A percentile compares a stretch with the other conserved stretches of the same genome.
These are phyloP conservation scores for Gymnosoma rotundatum DNA, from an alignment of 2,888 invertebrate species.

Conservation along the genomic window DNA sequence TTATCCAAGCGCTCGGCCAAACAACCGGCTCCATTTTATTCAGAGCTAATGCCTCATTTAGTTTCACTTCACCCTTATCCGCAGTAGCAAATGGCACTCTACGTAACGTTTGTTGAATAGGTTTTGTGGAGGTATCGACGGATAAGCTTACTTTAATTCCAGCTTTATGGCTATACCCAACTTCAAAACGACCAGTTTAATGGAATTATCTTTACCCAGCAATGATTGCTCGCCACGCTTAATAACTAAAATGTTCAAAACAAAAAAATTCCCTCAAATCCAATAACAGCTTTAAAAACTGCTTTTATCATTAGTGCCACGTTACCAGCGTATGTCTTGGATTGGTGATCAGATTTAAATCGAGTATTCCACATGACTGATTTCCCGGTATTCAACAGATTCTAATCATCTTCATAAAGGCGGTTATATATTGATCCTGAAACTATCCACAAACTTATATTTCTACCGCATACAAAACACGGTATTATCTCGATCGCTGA, in stretches of 20 bases:
- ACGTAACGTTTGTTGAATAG: too few species aligned
- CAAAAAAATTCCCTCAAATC: slow-evolving; percentile 8
- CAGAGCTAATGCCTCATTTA: slow-evolving; percentile 69
- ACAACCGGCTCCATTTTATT: slow-evolving; percentile 76
- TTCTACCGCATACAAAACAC: neutral
- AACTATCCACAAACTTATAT: neutral
- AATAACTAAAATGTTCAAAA: slow-evolving; percentile 37
- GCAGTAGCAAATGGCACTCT: slow-evolving; percentile 15
- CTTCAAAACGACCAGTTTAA: slow-evolving; percentile 50
- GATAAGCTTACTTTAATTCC: slow-evolving; percentile 6
- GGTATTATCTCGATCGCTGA: neutral
- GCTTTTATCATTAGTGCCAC: neutral
- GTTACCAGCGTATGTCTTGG: neutral
- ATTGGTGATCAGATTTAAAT: slow-evolving; percentile 8
- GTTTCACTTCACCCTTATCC: slow-evolving; percentile 40
- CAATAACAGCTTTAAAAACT: too few species aligned
- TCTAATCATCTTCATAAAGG: slow-evolving; percentile 24
- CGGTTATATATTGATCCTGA: slow-evolving; percentile 8
- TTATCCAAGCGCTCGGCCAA: slow-evolving; percentile 68
- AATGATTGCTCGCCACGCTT: slow-evolving; percentile 47
- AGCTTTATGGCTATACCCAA: slow-evolving; percentile 53
- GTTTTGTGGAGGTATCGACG: too few species aligned
- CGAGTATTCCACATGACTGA: slow-evolving; percentile 22
- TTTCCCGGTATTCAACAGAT: slow-evolving; percentile 7
- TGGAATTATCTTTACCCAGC: slow-evolving; percentile 19